These are phyloP conservation scores for Dryobota labecula DNA, from an alignment of 2,888 invertebrate genomes.

Conservation along the genomic window DNA sequence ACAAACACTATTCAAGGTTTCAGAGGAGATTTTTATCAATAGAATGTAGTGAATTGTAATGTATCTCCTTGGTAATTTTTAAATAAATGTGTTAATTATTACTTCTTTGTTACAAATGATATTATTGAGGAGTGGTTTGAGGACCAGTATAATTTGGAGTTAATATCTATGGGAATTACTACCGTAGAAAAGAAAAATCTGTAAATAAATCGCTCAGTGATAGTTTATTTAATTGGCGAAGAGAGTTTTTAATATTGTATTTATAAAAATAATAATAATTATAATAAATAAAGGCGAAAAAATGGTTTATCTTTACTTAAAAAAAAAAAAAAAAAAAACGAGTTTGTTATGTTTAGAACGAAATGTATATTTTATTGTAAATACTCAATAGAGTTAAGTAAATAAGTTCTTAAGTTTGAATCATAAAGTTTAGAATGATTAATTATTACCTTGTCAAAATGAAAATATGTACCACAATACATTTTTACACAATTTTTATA, in stretches of 20 bases:
- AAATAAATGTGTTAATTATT: background rate
- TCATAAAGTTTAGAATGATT: background rate
- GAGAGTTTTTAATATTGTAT: background rate
- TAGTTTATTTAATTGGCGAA: background rate
- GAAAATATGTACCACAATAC: too few relatives aligned
- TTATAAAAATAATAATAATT: background rate
- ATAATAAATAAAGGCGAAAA: background rate
- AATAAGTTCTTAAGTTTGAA: background rate
- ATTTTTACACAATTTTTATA: too few relatives aligned
- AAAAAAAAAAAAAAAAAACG: background rate
- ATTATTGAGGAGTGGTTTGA: background rate
- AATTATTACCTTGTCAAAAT: background rate
- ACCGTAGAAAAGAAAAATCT: background rate
- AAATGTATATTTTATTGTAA: conserved; percentile 6
- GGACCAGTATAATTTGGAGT: background rate
- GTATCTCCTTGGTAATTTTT: too few relatives aligned
- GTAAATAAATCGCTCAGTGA: background rate
- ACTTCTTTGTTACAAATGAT: background rate
- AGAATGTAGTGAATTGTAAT: too few relatives aligned
- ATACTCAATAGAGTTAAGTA: conserved; percentile 17
- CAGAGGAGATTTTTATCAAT: background rate
- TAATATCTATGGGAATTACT: background rate
- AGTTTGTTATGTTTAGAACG: conserved; percentile 1
- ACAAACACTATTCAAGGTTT: background rate
- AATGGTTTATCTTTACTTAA: background rate